These are phyloP conservation scores for Dicycla oo DNA, from an alignment of 2,888 invertebrate genomes.

Conservation along the genomic window DNA sequence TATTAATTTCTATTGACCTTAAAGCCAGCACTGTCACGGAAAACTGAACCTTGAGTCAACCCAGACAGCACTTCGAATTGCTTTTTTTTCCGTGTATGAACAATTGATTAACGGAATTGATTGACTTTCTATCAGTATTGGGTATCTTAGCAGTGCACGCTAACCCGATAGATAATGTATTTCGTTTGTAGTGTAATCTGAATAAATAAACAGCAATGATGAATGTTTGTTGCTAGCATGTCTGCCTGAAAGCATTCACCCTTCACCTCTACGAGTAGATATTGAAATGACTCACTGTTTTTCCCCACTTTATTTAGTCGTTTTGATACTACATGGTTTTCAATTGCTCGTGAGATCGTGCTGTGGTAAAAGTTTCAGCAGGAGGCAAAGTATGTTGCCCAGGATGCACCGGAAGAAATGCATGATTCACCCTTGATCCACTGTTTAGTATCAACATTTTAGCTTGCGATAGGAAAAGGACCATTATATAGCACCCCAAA, in stretches of 20 bases:
- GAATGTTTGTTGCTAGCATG: conserved; percentile 42
- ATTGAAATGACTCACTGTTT: conserved; percentile 26
- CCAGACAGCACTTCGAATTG: conserved; percentile 35
- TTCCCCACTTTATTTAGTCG: conserved; percentile 17
- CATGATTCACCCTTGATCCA: not conserved
- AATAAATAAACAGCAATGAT: conserved; percentile 46
- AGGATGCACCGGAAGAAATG: not conserved
- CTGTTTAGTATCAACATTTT: conserved; percentile 8
- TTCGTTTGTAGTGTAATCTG: conserved; percentile 35
- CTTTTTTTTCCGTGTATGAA: conserved; percentile 53
- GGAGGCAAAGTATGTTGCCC: not conserved
- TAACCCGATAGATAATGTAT: conserved; percentile 34
- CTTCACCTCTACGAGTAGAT: conserved; percentile 40
- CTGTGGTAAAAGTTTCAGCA: not conserved
- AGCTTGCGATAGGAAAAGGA: conserved; percentile 2
- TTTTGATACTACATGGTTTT: conserved; percentile 10
- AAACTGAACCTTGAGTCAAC: conserved; percentile 45
- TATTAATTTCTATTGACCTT: conserved; percentile 54
- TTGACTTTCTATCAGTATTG: conserved; percentile 57
- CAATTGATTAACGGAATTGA: conserved; percentile 58
- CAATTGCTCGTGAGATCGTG: not conserved
- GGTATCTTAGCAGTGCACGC: conserved; percentile 48
- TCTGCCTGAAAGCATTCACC: conserved; percentile 28
- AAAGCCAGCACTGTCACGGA: conserved; percentile 29
- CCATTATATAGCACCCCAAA: conserved; percentile 20